A percentile compares a stretch with the other conserved stretches of the same genome.
Conservation (phyloP, 2,113 vertebrate species). For the Onychostruthus taczanowskii region DNA sequence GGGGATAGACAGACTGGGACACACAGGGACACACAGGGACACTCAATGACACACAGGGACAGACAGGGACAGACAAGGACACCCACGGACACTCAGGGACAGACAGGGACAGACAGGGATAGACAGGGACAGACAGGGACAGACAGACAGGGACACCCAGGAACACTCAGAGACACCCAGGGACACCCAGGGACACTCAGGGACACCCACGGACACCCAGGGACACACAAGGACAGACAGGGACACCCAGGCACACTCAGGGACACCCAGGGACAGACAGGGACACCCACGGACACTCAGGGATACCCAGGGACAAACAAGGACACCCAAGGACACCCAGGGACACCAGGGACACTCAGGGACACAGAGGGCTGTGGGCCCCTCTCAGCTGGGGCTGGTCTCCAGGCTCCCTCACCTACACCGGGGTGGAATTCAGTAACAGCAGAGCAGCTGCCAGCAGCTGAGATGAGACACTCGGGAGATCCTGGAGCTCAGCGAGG, state of each 20-base stretch:
- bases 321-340: not conserved
- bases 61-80: not conserved
- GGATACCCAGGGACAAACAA: accelerated
- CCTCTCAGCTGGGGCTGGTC: not conserved
- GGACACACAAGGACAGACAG: too few species aligned
- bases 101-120: not conserved
- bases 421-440: not conserved
- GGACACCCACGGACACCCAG: not conserved
- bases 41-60: too few species aligned
- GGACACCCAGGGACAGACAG: not conserved
- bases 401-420: not conserved
- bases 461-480: not conserved
- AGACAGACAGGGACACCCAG: not conserved
- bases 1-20: too few species aligned
- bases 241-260: not conserved
- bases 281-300: not conserved
- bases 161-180: too few species aligned
- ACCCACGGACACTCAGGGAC: not conserved
- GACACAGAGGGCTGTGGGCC: too few species aligned
- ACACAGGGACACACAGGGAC: too few species aligned
- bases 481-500: not conserved
- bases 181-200: not conserved
- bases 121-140: too few species aligned
- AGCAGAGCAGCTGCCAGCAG: not conserved
- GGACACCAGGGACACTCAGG: too few species aligned